Evolutionary conservation across 1,140 invertebrate genomes (phyloP), one percentile per base, ranked within the genome.

Genomic region (Mylabris phalerata): DNA sequence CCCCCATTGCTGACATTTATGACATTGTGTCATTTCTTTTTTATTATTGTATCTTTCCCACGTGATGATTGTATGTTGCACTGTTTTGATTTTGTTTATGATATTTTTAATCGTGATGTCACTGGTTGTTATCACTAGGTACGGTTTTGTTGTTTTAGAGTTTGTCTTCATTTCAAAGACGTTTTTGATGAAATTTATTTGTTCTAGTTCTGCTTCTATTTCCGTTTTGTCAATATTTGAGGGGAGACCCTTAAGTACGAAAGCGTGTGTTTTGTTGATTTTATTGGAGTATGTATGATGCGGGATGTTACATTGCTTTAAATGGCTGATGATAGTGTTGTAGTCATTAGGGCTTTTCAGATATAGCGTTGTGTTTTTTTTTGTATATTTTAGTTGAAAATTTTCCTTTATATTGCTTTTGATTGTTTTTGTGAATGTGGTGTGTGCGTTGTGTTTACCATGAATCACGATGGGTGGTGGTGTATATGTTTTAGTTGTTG

Each of bases 1-100:
- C n/a, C 69, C 69, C 66, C 65, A 75, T 10, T 66, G 46, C 63
- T 75, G 73, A 27, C 71, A 75, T 9, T 58, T 62, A 24, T 70
- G 67, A 44, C 67, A 73, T 50, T 72, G 69, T 1, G 62, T 65
- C 1, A 67, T 50, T 57, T 41, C 48, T 43, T 50, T 67, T 48
- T 62, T 67, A 3, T 61, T 67, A 0, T 46, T 48, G 19, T 67
- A 65, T 2, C 48, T 46, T 47, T 72, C 66, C 66, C 67, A 73
- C 1, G n/a, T 24, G 3, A 48, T 13, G 6, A 6, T 39, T 3
- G 46, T 9, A 13, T 42, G 46, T 7, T 26, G 11, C 11, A 54
- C 9, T 26, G 9, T 27, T 3, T 1, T 19, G 42, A n/a, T 25
- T 45, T 54, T 58, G 9, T 50, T 43, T 3, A 4, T 5, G 1